These are phyloP conservation scores for Meteorus colon DNA, from an alignment of 2,888 invertebrate genomes.

Conservation along the genomic window DNA sequence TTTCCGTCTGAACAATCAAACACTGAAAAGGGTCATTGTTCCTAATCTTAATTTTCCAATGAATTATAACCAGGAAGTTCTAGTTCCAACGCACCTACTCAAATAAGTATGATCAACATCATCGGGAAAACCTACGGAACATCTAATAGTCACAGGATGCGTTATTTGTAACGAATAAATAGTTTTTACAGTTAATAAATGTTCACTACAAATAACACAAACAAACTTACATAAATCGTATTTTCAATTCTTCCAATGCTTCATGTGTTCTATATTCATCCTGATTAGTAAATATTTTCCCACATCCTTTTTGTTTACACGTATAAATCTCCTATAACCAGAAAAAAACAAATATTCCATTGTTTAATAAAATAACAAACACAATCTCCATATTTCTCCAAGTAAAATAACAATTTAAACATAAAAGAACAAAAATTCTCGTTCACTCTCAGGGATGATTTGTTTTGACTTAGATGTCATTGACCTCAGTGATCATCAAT, in stretches of 20 bases:
- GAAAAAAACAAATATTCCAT: slow-evolving; percentile 31
- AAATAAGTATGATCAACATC: no score
- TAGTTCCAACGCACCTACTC: no score
- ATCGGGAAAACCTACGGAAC: no score
- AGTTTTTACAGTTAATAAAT: neutral
- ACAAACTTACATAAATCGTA: slow-evolving; percentile 67
- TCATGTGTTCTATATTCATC: slow-evolving; percentile 71
- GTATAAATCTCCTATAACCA: slow-evolving; percentile 67
- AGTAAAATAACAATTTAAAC: neutral
- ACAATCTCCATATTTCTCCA: neutral
- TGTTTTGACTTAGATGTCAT: slow-evolving; percentile 71
- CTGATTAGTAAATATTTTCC: slow-evolving; percentile 69
- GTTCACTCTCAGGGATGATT: slow-evolving; percentile 31
- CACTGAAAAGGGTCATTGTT: no score
- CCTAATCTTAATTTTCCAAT: no score
- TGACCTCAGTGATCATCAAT: slow-evolving; percentile 58
- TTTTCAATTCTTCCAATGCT: slow-evolving; percentile 68
- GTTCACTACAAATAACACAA: slow-evolving; percentile 13
- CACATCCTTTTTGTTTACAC: slow-evolving; percentile 70
- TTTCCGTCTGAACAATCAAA: no score
- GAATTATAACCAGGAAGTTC: no score
- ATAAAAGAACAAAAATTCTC: neutral
- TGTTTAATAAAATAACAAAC: neutral
- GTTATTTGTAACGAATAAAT: neutral
- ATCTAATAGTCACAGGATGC: neutral